Evolutionary conservation across 1,140 invertebrate genomes (phyloP), one percentile per base, ranked within the genome.

Genomic region (Araneus ventricosus): DNA sequence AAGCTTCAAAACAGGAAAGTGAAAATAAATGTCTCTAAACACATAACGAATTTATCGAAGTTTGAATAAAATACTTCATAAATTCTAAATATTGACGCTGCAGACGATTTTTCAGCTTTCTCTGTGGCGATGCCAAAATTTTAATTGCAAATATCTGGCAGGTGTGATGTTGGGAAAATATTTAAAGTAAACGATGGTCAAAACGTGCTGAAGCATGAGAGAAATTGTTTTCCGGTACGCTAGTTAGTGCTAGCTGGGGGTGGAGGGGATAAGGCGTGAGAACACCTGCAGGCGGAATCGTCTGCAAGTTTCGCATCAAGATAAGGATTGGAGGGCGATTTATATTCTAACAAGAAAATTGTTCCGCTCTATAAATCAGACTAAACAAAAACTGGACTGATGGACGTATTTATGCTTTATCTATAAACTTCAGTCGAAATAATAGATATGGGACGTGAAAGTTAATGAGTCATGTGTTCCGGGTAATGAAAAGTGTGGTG

Each of bases 71-170:
- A 75, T 75, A 5, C 67, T 75, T 34, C 30, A 75, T 37, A 14
- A 75, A 37, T 75, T 34, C 67, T 75, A 75, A 75, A 75, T 34
- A 75, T 75, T 34, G 67, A 75, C 27, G 14, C 27, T 8, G 5
- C 30, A 37, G 67, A 75, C 67, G 67, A 75, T 75, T 75, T 75
- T 75, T 75, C 67, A 75, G 67, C 67, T 34, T 52, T 34, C 27
- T 30, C 67, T 3, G 27, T 1, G 39, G 41, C 57, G 57, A 24
- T 39, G 85, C 57, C 85, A 63, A 63, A 87, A 87, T 87, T 87
- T 87, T 87, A 87, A 87, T 87, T 87, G 41, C 85, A 87, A 87
- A 87, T 61, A 37, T 61, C 45, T 37, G 57, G 34, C 34, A 87
- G 57, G 52, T 41, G 57, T n/a, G 85, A 61, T 24, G 41, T 34